Percentiles rank a stretch among this genome's conserved stretches.
Conservation (phyloP, 2,113 vertebrate genomes). For the Channa maculata region DNA sequence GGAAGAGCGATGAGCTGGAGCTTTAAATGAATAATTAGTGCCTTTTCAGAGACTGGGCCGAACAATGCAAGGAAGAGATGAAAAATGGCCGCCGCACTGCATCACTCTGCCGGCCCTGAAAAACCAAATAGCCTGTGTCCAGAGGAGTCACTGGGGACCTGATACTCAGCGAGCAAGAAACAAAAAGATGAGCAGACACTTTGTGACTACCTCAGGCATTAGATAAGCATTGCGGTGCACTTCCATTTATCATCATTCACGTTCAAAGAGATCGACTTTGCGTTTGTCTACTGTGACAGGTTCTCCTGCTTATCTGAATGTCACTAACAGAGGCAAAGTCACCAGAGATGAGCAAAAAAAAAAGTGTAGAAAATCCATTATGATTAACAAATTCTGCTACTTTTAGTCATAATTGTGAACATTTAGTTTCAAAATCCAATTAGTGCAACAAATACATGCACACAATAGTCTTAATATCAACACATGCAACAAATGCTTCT, state of each 20-base stretch:
- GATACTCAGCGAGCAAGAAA: conserved; percentile 22
- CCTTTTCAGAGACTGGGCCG: conserved; percentile 43
- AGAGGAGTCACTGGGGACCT: conserved; percentile 32
- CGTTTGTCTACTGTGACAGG: conserved; percentile 10
- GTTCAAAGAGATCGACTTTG: conserved; percentile 19
- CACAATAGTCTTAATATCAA: too few relatives aligned
- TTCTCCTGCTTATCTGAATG: conserved; percentile 5
- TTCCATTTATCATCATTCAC: conserved; percentile 42
- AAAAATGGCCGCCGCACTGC: conserved; percentile 55
- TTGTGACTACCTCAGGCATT: conserved; percentile 37
- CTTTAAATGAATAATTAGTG: conserved; percentile 79
- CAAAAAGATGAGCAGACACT: conserved; percentile 48
- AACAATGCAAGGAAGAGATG: conserved; percentile 63
- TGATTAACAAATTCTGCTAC: not conserved
- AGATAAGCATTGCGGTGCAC: conserved; percentile 9
- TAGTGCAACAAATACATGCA: not conserved
- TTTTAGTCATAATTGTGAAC: not conserved
- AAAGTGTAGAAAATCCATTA: not conserved
- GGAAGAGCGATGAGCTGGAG: conserved; percentile 56
- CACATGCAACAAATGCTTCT: not conserved
- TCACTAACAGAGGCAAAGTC: not conserved
- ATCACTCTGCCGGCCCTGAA: conserved; percentile 30
- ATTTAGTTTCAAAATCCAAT: not conserved
- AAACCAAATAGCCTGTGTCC: conserved; percentile 39
- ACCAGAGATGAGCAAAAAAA: not conserved